phyloP scores from a whole-genome alignment of 2,113 vertebrate genomes.

The Leuciscus idus region DNA sequence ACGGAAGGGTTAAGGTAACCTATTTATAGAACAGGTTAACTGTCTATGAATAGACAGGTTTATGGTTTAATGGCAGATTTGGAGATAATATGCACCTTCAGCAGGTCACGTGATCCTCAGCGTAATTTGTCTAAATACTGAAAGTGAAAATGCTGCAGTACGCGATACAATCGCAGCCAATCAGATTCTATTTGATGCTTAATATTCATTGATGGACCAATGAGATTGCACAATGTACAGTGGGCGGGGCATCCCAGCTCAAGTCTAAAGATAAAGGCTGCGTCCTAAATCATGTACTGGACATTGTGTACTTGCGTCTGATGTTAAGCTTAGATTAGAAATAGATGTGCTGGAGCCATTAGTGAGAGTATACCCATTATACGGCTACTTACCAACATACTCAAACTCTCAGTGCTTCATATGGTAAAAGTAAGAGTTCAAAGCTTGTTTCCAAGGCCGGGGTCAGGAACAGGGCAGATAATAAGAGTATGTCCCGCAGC shows the following conservation, averaged over 20 bases:
- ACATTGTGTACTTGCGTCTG: neutral
- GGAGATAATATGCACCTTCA: neutral
- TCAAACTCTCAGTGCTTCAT: neutral
- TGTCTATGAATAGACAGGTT: neutral
- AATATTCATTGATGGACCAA: neutral
- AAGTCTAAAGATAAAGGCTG: neutral
- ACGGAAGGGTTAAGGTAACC: neutral
- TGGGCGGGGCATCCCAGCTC: neutral
- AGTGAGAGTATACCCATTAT: neutral
- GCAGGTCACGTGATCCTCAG: neutral
- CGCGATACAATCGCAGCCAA: neutral
- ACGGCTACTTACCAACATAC: neutral
- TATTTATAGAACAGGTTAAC: neutral
- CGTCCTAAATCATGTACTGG: neutral
- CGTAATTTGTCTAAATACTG: neutral
- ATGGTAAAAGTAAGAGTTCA: neutral
- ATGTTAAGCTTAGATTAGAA: conserved; percentile 14
- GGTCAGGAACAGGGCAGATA: conserved; percentile 1
- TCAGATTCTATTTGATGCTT: neutral
- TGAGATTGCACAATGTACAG: neutral
- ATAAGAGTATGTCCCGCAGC: neutral
- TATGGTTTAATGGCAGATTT: neutral
- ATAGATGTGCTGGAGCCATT: conserved; percentile 6
- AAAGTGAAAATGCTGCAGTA: neutral
- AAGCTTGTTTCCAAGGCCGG: neutral